Evolutionary conservation across 2,888 invertebrate species (phyloP), one percentile per base, ranked within the genome.

Genomic region (Archips crataeganus): DNA sequence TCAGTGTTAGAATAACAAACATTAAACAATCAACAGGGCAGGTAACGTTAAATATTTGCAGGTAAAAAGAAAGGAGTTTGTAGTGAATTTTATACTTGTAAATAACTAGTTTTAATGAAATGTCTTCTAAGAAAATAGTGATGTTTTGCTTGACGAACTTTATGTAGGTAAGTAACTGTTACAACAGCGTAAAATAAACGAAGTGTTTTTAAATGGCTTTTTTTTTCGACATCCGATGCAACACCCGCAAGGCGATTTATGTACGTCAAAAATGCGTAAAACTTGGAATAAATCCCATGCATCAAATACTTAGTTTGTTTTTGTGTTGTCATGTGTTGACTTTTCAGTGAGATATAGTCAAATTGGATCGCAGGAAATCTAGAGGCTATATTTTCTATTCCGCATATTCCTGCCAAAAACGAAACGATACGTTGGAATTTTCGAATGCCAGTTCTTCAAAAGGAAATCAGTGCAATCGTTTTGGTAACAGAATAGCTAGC

Each of bases 71-170:
- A 87, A 84, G 82, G 84, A 78, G 78, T 74, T 61, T 75, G 91
- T 93, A 93, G 92, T 89, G 87, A 87, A 87, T 93, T 93, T 93
- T 93, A 89, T 93, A 94, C 92, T 87, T 93, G 93, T 94, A 93
- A 85, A 93, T 91, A 93, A 83, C 84, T 90, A 88, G 85, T 84
- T 85, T 85, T 87, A 87, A 78, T 88, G 89, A 89, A 85, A 64
- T 68, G 59, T 79, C 79, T 82, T 87, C 82, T 88, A 90, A 86
- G 85, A 85, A 83, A 82, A 89, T 91, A 93, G 93, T 89, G 86
- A 90, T 82, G 89, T 89, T 92, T 90, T 87, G 91, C 91, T 92
- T 92, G 84, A 90, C 84, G 86, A 86, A 87, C 85, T 88, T 87
- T 85, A 89, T 88, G 89, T 90, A 92, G 87, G 74, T 76, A 77